Evolutionary conservation across 1,140 invertebrate species (phyloP), one percentile per base, ranked within the genome.

Genomic region (Tenebrio molitor): DNA sequence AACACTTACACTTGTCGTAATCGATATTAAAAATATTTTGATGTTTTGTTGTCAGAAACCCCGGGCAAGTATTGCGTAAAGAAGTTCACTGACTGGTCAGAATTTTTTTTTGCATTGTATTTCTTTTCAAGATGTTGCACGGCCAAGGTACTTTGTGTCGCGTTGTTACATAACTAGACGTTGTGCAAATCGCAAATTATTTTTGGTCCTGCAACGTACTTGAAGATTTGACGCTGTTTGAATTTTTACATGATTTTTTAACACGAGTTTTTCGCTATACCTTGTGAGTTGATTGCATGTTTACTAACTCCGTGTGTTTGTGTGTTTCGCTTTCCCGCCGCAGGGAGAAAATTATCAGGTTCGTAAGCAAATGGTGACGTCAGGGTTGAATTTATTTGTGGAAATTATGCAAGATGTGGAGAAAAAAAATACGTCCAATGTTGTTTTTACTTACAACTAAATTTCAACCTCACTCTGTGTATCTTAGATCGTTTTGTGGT

Each of bases 311-410:
- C 19, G 73, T 71, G 70, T 80, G 73, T 80, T 74, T 80, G 72
- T 80, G 74, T 77, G 70, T 79, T 74, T 74, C 63, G 73, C 71
- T 76, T 74, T 68, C 50, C 73, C 76, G 74, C 77, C 66, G 81
- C 84, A 87, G 86, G 85, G 86, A 83, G 91, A 92, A 88, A 90
- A 90, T 90, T 88, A 88, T 83, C 90, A 92, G 91, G 91, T 92
- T 89, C 86, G 89, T 33, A 1, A 39, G 33, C 17, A 41, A 21
- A 53, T 53, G 12, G 36, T 39, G 5, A 33, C 4, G 4, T 33
- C n/a, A 50, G 7, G 19, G 44, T 50, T 50, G 19, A 50, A 21
- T 50, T 50, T 50, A 19, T n/a, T n/a, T n/a, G n/a, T n/a, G n/a
- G n/a, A n/a, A n/a, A n/a, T n/a, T n/a, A n/a, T n/a, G n/a, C n/a